Evolutionary conservation across 2,888 invertebrate species (phyloP), one percentile per base, ranked within the genome.

Genomic region (Cosmia pyralina): DNA sequence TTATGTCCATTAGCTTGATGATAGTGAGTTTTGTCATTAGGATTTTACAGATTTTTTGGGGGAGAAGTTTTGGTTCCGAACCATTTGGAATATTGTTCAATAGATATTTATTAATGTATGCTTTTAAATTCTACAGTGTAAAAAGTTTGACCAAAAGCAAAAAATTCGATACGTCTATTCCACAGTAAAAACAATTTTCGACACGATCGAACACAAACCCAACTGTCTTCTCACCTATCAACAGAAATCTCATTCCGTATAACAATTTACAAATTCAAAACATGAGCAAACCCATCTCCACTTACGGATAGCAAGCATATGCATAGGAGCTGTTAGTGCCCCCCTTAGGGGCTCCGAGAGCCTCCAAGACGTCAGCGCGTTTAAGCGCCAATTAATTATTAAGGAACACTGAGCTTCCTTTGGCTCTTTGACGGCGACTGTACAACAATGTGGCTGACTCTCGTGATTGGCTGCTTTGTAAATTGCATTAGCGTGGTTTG

Each of bases 351-450:
- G 90, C 88, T 90, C 84, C 90, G 93, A 95, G 95, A 95, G 90
- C 89, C 88, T 89, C 85, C 91, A 94, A 95, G 95, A 96, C 94
- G 95, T 94, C 95, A 92, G 94, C 94, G 91, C 94, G 92, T 93
- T 96, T 95, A 96, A 95, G 93, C 94, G 93, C 90, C 94, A 93
- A 95, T 96, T 96, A 96, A 96, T 96, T 95, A 96, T 96, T 96
- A 95, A 96, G 92, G 92, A 90, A 87, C 90, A 86, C 90, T 90
- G 90, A 92, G 93, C 92, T 92, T 94, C 93, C 95, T 94, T 95
- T 94, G 93, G 92, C 94, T 93, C 95, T 96, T 95, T 95, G 96
- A 94, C 93, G 93, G 91, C 84, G 91, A 90, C 90, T 93, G 91
- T 92, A 93, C 94, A 95, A 96, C 95, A 96, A 96, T 95, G 95